These are phyloP conservation scores for Parapsyche elsis DNA, from an alignment of 1,140 invertebrate species.

Conservation along the genomic window DNA sequence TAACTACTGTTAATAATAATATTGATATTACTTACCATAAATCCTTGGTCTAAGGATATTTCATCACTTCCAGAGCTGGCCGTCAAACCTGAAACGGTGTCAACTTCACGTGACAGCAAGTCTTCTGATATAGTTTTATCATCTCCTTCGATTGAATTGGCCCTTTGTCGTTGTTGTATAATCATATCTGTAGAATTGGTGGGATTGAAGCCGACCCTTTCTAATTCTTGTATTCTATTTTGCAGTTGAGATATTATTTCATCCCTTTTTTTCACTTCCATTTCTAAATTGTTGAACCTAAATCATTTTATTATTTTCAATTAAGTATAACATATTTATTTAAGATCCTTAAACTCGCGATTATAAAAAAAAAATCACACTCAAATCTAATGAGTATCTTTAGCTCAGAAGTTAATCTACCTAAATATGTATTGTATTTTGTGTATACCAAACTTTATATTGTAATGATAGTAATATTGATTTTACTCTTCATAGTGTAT, in stretches of 20 bases:
- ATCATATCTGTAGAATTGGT: not conserved
- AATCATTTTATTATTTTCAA: not conserved
- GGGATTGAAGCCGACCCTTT: conserved; percentile 62
- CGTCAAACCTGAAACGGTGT: conserved; percentile 57
- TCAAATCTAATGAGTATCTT: too few species aligned
- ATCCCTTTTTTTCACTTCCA: conserved; percentile 80
- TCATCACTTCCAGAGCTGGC: conserved; percentile 66
- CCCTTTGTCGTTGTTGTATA: not conserved
- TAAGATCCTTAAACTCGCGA: too few species aligned
- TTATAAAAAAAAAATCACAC: too few species aligned
- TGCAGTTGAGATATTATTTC: conserved; percentile 82
- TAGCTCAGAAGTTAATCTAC: not conserved
- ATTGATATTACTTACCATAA: conserved; percentile 61
- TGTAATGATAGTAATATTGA: too few species aligned
- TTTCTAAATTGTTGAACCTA: conserved; percentile 78
- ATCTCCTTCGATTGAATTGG: conserved; percentile 32
- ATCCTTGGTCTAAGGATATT: conserved; percentile 64
- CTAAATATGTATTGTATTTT: not conserved
- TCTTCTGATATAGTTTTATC: conserved; percentile 38
- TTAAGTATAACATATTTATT: too few species aligned
- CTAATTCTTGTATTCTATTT: conserved; percentile 75
- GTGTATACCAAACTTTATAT: not conserved
- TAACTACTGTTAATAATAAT: not conserved
- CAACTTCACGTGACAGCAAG: conserved; percentile 49
- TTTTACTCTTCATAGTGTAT: not conserved